Evolutionary conservation across 2,113 vertebrate species (phyloP).

Genomic region (Calidris pugnax): DNA sequence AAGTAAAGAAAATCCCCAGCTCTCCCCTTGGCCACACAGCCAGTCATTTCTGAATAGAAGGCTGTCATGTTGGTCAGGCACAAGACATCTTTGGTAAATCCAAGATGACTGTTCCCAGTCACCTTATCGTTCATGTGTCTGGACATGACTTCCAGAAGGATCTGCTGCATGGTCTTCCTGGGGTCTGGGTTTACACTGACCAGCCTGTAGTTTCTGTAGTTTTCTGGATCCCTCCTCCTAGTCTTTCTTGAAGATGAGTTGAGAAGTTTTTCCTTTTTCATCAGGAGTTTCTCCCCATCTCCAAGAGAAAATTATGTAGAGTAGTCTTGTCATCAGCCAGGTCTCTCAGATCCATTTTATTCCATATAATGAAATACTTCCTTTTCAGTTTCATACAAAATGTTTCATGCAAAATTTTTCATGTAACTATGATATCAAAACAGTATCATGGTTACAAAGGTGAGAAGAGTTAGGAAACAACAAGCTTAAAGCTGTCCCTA

Average conservation of each 20-base stretch:
- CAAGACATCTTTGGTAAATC: neutral
- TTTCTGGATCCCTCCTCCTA: neutral
- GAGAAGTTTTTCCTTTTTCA: neutral
- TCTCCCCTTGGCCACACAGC: neutral
- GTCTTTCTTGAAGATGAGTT: neutral
- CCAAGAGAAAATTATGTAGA: neutral
- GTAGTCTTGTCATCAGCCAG: neutral
- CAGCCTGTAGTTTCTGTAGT: neutral
- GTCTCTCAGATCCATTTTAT: neutral
- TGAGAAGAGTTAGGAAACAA: neutral
- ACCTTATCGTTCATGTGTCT: neutral
- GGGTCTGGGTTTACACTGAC: neutral
- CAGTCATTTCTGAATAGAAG: neutral
- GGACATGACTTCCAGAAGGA: neutral
- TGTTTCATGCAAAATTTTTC: neutral
- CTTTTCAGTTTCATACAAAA: neutral
- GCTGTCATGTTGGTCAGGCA: neutral
- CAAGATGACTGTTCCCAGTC: neutral
- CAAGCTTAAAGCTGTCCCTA: neutral
- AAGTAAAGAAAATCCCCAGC: neutral
- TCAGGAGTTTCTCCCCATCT: neutral
- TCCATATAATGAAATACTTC: neutral
- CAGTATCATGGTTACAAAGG: neutral
- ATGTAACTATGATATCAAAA: neutral
- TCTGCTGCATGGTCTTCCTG: neutral